Conservation (phyloP, 1,140 invertebrate genomes). For the Drosophila sp. region DNA sequence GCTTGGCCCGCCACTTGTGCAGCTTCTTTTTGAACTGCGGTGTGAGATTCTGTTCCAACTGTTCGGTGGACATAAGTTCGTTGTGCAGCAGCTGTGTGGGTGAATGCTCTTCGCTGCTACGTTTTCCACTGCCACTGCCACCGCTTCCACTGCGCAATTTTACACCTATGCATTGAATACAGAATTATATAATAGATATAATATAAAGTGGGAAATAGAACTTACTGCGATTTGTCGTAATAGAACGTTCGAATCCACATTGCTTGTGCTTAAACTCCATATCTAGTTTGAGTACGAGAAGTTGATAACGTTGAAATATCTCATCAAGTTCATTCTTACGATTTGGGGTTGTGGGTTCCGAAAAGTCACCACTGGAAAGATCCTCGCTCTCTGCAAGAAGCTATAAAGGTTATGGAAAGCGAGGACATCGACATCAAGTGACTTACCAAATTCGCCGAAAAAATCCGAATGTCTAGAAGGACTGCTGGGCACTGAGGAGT, state of each 20-base stretch:
- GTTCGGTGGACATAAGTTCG: slow-evolving; percentile 67
- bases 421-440: background rate
- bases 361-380: slow-evolving; percentile 79
- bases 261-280: slow-evolving; percentile 89
- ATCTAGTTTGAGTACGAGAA: slow-evolving; percentile 88
- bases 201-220: slow-evolving; percentile 2
- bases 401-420: background rate
- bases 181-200: background rate
- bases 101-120: slow-evolving; percentile 71
- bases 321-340: slow-evolving; percentile 83
- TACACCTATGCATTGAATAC: slow-evolving; percentile 31
- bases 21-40: slow-evolving; percentile 92
- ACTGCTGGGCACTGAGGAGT: slow-evolving; percentile 87
- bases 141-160: slow-evolving; percentile 54
- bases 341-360: slow-evolving; percentile 78
- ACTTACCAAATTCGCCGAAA: slow-evolving; percentile 82
- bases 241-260: slow-evolving; percentile 87
- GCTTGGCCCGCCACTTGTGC: slow-evolving; percentile 92
- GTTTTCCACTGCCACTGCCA: slow-evolving; percentile 73
- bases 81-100: slow-evolving; percentile 60
- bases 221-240: slow-evolving; percentile 65
- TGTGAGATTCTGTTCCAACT: slow-evolving; percentile 87
- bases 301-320: slow-evolving; percentile 86
- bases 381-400: slow-evolving; percentile 77
- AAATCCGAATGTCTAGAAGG: slow-evolving; percentile 86